These are phyloP conservation scores for Odontomyia ornata DNA, from an alignment of 2,888 invertebrate genomes.

Conservation along the genomic window DNA sequence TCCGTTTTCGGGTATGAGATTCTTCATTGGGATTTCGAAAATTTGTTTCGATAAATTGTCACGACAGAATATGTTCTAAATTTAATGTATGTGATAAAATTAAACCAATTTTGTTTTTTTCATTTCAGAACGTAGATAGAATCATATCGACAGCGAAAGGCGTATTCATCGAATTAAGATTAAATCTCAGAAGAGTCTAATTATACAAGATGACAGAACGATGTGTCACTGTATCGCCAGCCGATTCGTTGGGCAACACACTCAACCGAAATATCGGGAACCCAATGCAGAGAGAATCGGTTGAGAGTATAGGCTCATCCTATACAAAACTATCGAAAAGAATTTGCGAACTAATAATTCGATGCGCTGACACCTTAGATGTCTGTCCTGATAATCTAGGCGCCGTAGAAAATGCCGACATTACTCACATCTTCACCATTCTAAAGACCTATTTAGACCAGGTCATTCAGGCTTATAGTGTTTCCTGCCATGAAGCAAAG, in stretches of 20 bases:
- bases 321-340: constrained; percentile 51
- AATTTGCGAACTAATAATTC: constrained; percentile 50
- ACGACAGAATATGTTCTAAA: too few relatives aligned
- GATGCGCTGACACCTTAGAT: constrained; percentile 51
- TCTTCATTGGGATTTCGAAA: too few relatives aligned
- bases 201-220: neutral
- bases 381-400: constrained; percentile 50
- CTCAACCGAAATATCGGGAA: too few relatives aligned
- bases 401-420: constrained; percentile 45
- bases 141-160: too few relatives aligned
- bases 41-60: too few relatives aligned
- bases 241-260: neutral
- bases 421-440: constrained; percentile 52
- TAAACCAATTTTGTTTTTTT: too few relatives aligned
- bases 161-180: too few relatives aligned
- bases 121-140: too few relatives aligned
- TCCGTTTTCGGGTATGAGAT: too few relatives aligned
- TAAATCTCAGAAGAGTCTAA: too few relatives aligned
- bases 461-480: constrained; percentile 52
- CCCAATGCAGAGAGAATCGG: neutral
- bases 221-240: neutral
- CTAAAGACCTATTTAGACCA: constrained; percentile 55
- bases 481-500: constrained; percentile 47
- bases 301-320: neutral
- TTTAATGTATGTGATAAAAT: too few relatives aligned